A percentile compares a stretch with the other conserved stretches of the same genome.
These are phyloP conservation scores for Camptogramma bilineatum DNA, from an alignment of 2,888 invertebrate genomes.

Conservation along the genomic window DNA sequence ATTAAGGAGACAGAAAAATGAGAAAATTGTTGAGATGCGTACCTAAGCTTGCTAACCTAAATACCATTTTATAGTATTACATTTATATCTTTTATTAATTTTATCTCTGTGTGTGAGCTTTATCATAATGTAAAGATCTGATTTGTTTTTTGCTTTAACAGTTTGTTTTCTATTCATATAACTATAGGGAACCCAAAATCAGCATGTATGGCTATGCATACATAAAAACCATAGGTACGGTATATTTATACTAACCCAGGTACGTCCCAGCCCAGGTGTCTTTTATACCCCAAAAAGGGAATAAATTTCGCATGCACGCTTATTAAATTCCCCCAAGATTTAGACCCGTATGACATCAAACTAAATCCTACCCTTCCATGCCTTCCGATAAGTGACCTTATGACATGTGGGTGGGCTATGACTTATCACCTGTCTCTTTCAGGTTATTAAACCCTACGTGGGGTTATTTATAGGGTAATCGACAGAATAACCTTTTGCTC, in stretches of 20 bases:
- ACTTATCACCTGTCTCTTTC: constrained; percentile 58
- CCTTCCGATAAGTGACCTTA: constrained; percentile 40
- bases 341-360: constrained; percentile 26
- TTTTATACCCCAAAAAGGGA: constrained; percentile 23
- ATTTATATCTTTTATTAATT: no score
- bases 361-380: constrained; percentile 41
- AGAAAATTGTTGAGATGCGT: no score
- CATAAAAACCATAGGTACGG: constrained; percentile 1
- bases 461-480: constrained; percentile 47
- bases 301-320: constrained; percentile 36
- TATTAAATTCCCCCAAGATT: constrained; percentile 38
- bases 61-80: no score
- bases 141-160: neutral
- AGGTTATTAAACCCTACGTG: constrained; percentile 51
- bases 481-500: constrained; percentile 30
- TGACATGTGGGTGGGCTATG: constrained; percentile 44
- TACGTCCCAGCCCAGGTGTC: constrained; percentile 28
- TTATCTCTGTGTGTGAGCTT: no score
- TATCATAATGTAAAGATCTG: neutral
- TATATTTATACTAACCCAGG: constrained; percentile 16
- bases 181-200: neutral
- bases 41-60: no score
- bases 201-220: neutral
- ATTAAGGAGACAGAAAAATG: no score
- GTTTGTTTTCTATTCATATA: neutral